Evolutionary conservation across 2,888 invertebrate species (phyloP), one percentile per base, ranked within the genome.

Genomic region (Drosophila ezoana): DNA sequence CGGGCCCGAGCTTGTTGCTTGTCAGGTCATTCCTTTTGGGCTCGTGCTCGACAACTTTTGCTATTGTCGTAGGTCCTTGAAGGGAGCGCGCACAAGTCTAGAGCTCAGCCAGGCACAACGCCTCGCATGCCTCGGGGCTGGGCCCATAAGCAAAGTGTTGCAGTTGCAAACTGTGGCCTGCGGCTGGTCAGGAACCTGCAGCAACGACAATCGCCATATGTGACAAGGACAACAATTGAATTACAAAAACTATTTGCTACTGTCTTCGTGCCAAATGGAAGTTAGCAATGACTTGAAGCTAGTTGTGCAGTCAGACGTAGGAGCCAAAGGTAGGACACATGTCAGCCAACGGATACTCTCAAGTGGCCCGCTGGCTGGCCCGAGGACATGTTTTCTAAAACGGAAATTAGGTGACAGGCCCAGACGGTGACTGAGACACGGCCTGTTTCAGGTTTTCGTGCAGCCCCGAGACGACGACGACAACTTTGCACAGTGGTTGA

Each of bases 341-440:
- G 76, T 61, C 78, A 40, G 53, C 41, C 28, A 32, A 58, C 43
- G 41, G n/a, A 45, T 16, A 28, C 60, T 72, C 72, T 72, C 67
- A 79, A 86, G 83, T 87, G 81, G 66, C 72, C 72, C 64, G 28
- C 28, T 64, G 53, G 58, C 43, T 18, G 60, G 61, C 58, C 75
- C 59, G 56, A 77, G 79, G 87, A 85, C 87, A 70, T 79, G 85
- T 87, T 83, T 73, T 68, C 77, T 70, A 87, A 79, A 86, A 84
- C 86, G 86, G 86, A 86, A 86, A 86, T 86, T 89, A 89, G 86
- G 86, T 89, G 89, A 86, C 86, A 86, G 87, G 76, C 72, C 66
- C 84, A 75, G 82, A 65, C 79, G 81, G 45, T 44, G 57, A 60
- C 35, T 32, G 62, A 74, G 66, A 61, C 51, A 44, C 52, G 41